Conservation (phyloP, 2,113 vertebrate genomes). For the Neoarius graeffei region DNA sequence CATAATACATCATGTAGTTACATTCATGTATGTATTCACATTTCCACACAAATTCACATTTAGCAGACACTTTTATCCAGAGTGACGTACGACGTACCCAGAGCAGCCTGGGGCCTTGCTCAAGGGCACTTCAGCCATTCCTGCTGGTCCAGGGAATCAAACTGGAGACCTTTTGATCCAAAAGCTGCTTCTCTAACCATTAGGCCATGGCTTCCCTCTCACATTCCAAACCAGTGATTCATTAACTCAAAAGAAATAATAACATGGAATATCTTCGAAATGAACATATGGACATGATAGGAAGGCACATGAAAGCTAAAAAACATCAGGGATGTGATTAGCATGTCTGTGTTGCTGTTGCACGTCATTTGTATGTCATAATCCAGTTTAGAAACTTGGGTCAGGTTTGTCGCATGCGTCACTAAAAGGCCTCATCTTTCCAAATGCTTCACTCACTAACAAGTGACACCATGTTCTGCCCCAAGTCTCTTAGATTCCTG, state of each 20-base stretch:
- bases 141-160: no score
- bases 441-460: conserved; percentile 75
- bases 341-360: conserved; percentile 37
- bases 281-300: conserved; percentile 8
- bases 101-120: no score
- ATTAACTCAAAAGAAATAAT: not conserved
- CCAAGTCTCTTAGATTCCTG: conserved; percentile 75
- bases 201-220: no score
- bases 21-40: not conserved
- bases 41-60: not conserved
- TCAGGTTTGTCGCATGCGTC: conserved; percentile 58
- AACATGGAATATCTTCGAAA: not conserved
- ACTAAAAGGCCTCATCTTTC: conserved; percentile 57
- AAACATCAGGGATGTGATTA: conserved; percentile 62
- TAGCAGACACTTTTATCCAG: no score
- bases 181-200: no score
- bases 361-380: conserved; percentile 57
- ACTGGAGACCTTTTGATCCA: no score
- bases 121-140: no score
- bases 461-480: conserved; percentile 76
- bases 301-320: conserved; percentile 43
- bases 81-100: no score
- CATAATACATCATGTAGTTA: not conserved
- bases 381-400: conserved; percentile 71
- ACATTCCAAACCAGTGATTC: not conserved